phyloP scores from a whole-genome alignment of 2,888 invertebrate species.

The Poecilus cupreus region DNA sequence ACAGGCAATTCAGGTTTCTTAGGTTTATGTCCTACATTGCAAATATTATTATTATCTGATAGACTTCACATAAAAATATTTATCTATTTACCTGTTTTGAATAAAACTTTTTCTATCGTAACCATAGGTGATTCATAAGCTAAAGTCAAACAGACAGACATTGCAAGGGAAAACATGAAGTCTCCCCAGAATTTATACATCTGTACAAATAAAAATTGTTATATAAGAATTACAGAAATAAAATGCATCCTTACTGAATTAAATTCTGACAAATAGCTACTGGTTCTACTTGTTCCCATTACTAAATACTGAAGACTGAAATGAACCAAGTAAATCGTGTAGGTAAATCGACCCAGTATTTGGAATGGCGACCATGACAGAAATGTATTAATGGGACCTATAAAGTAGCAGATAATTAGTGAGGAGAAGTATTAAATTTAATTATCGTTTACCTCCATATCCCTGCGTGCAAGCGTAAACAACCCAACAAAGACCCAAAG shows the following conservation, averaged over 20 bases:
- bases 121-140: slow-evolving; percentile 72
- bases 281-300: background rate
- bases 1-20: background rate
- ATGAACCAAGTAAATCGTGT: slow-evolving; percentile 31
- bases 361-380: slow-evolving; percentile 47
- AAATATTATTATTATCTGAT: background rate
- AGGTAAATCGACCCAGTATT: slow-evolving; percentile 35
- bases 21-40: background rate
- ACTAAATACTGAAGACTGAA: slow-evolving; percentile 3
- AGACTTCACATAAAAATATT: background rate
- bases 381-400: slow-evolving; percentile 42
- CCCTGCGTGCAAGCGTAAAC: slow-evolving; percentile 61
- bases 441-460: slow-evolving; percentile 60
- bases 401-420: background rate
- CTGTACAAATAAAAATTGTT: background rate
- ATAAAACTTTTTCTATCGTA: slow-evolving; percentile 69
- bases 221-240: background rate
- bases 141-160: slow-evolving; percentile 69
- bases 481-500: slow-evolving; percentile 60
- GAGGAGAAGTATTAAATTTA: background rate
- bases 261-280: slow-evolving; percentile 25
- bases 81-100: slow-evolving; percentile 34
- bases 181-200: slow-evolving; percentile 19
- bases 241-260: background rate
- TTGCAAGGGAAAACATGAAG: slow-evolving; percentile 63